Conservation (phyloP, 2,797 vertebrate genomes). For the Typhlichthys eigenmanni region DNA sequence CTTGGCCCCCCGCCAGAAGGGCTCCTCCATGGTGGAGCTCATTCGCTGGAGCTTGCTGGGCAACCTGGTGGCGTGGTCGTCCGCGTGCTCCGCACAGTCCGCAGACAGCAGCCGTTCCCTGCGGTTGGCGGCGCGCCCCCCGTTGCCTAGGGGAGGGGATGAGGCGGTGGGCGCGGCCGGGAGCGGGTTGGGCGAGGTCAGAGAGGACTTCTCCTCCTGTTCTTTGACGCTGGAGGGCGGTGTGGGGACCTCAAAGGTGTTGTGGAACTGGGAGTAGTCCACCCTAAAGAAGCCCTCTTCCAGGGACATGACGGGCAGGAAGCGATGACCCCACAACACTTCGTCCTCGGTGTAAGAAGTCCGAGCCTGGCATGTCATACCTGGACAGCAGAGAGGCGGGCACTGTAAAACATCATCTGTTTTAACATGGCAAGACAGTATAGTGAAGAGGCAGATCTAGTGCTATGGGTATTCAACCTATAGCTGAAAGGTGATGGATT, state of each 20-base stretch:
- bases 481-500: too few relatives aligned
- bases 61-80: slow-evolving; percentile 69
- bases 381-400: slow-evolving; percentile 49
- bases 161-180: slow-evolving; percentile 54
- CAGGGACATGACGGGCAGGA: slow-evolving; percentile 89
- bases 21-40: slow-evolving; percentile 78
- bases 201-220: slow-evolving; percentile 81
- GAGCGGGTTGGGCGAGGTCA: slow-evolving; percentile 64
- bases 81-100: slow-evolving; percentile 68
- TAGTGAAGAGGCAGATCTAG: too few relatives aligned
- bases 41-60: slow-evolving; percentile 84
- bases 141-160: slow-evolving; percentile 56
- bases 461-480: too few relatives aligned
- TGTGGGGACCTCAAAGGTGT: slow-evolving; percentile 86
- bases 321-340: slow-evolving; percentile 90
- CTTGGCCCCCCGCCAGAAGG: slow-evolving; percentile 66
- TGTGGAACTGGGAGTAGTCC: slow-evolving; percentile 91
- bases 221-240: slow-evolving; percentile 87
- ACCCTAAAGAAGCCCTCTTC: slow-evolving; percentile 90
- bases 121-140: slow-evolving; percentile 54
- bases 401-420: too few relatives aligned
- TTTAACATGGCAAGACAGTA: too few relatives aligned
- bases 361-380: slow-evolving; percentile 90
- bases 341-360: slow-evolving; percentile 91
- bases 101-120: slow-evolving; percentile 79